A percentile compares a stretch with the other conserved stretches of the same genome.
phyloP scores from a whole-genome alignment of 2,797 vertebrate species.

The Halcyon leucocephala region DNA sequence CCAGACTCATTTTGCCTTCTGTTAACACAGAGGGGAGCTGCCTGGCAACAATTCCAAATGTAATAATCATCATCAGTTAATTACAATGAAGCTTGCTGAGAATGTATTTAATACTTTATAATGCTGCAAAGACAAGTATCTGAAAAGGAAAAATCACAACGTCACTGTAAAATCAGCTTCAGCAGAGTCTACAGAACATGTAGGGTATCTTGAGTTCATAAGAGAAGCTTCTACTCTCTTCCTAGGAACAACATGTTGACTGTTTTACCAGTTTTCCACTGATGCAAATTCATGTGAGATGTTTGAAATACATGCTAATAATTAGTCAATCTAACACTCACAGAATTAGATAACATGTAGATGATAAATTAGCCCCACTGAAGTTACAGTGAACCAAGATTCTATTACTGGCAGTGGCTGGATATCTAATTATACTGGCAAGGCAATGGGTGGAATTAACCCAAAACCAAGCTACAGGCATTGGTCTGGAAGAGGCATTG shows the following conservation, averaged over 20 bases:
- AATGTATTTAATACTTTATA: conserved; percentile 14
- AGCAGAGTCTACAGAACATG: neutral
- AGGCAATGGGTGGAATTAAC: neutral
- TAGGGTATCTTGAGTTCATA: neutral
- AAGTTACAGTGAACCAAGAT: neutral
- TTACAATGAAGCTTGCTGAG: neutral
- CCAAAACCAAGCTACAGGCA: neutral
- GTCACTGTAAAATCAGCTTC: neutral
- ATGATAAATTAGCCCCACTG: neutral
- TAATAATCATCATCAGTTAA: conserved; percentile 7
- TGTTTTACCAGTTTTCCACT: neutral
- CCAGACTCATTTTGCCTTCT: conserved; percentile 14
- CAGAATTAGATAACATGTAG: neutral
- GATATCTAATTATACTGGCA: neutral
- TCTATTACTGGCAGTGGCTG: neutral
- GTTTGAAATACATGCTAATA: neutral
- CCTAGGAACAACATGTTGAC: neutral
- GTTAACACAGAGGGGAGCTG: conserved; percentile 41
- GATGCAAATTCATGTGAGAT: neutral
- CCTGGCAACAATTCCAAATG: conserved; percentile 36
- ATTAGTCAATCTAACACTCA: neutral
- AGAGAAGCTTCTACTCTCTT: neutral
- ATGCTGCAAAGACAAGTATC: neutral
- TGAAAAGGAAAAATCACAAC: neutral
- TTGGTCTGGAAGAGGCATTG: neutral